Percentiles rank a stretch among this genome's conserved stretches.
Conservation (phyloP, 2,888 invertebrate species). For the Flexamia atlantica region DNA sequence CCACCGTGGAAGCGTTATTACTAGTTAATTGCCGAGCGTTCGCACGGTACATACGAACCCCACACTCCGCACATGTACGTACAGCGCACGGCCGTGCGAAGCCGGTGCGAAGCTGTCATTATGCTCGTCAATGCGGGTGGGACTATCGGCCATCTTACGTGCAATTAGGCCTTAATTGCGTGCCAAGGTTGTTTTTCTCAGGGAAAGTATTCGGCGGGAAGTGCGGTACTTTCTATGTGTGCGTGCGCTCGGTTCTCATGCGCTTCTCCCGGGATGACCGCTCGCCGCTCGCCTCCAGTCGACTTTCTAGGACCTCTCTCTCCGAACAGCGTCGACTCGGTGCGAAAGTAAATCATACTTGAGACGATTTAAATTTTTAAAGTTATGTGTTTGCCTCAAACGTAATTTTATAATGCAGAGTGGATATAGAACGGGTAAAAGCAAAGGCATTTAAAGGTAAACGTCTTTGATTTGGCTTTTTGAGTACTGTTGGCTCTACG, state of each 20-base stretch:
- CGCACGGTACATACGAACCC: background rate
- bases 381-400: no score
- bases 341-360: no score
- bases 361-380: no score
- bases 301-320: conserved; percentile 32
- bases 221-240: conserved; percentile 52
- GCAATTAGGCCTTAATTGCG: conserved; percentile 45
- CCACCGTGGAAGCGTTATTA: background rate
- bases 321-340: no score
- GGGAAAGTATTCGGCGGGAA: conserved; percentile 53
- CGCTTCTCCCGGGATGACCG: conserved; percentile 21
- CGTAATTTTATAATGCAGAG: no score
- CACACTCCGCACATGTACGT: background rate
- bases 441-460: no score
- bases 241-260: conserved; percentile 37
- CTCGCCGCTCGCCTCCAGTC: background rate
- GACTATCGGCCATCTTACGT: conserved; percentile 41
- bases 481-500: no score
- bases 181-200: conserved; percentile 49
- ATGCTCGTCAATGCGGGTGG: conserved; percentile 9
- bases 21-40: conserved; percentile 3
- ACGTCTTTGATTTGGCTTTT: no score
- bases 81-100: conserved; percentile 27
- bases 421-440: no score
- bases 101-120: conserved; percentile 44